Evolutionary conservation across 2,888 invertebrate species (phyloP).

Genomic region (Lithophane semibrunnea): DNA sequence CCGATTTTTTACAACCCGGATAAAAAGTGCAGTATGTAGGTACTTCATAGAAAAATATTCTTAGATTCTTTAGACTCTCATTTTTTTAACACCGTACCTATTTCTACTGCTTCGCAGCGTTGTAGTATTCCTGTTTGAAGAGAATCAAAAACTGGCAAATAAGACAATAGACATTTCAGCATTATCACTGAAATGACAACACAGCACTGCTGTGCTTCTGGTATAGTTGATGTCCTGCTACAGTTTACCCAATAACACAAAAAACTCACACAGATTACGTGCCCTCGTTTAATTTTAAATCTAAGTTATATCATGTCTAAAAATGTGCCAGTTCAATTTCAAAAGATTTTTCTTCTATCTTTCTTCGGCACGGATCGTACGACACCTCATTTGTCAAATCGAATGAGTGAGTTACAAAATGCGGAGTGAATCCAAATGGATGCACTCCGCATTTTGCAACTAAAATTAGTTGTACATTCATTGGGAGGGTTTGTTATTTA

Average conservation of each 20-base stretch:
- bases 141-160: not conserved
- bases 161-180: too few species aligned
- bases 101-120: not conserved
- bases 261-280: not conserved
- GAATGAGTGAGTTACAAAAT: slow-evolving; percentile 17
- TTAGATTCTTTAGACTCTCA: not conserved
- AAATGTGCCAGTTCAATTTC: slow-evolving; percentile 15
- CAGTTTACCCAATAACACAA: not conserved
- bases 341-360: slow-evolving; percentile 3
- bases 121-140: not conserved
- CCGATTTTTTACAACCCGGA: not conserved
- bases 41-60: not conserved
- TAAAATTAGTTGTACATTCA: slow-evolving; percentile 4
- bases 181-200: not conserved
- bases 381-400: slow-evolving; percentile 37
- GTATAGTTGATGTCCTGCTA: not conserved
- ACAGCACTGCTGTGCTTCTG: not conserved
- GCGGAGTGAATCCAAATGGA: slow-evolving; percentile 1
- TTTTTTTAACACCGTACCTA: not conserved
- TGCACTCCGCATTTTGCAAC: too few species aligned
- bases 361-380: not conserved
- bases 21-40: not conserved
- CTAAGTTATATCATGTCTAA: not conserved
- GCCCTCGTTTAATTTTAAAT: not conserved
- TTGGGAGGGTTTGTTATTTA: not conserved